Conservation (phyloP, 35 echinoderm and acorn worm species). For the Heliocidaris tuberculata region DNA sequence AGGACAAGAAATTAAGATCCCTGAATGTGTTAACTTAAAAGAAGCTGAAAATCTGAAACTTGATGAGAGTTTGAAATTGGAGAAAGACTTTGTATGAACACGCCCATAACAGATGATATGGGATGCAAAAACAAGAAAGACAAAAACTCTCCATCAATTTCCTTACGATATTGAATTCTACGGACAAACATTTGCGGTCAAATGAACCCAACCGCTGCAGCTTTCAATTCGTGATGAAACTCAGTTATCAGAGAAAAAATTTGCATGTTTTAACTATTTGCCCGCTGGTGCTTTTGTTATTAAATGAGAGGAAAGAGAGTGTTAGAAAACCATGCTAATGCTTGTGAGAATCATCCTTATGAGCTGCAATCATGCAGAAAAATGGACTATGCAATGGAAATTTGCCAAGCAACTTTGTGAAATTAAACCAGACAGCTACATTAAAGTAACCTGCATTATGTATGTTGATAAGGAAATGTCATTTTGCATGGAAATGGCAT, state of each 20-base stretch:
- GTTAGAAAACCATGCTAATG: not conserved
- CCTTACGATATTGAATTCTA: not conserved
- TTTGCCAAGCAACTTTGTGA: not conserved
- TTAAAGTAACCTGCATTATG: not conserved
- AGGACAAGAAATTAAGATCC: too few relatives aligned
- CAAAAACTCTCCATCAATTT: not conserved
- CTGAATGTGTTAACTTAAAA: too few relatives aligned
- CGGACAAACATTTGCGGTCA: not conserved
- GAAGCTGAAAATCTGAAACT: too few relatives aligned
- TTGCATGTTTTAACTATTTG: not conserved
- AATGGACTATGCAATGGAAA: not conserved
- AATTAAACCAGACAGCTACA: not conserved
- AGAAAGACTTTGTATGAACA: not conserved
- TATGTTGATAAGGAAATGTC: not conserved
- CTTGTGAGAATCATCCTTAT: not conserved
- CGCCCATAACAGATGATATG: not conserved
- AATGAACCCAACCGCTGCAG: not conserved
- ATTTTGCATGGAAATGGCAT: not conserved
- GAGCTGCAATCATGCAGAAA: not conserved
- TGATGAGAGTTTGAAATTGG: too few relatives aligned
- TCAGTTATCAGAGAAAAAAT: not conserved
- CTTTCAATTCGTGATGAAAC: not conserved
- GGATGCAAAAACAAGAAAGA: not conserved
- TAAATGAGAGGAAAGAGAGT: not conserved
- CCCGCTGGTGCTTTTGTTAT: not conserved